phyloP scores from a whole-genome alignment of 2,888 invertebrate genomes.

The Parasteatoda lunata region DNA sequence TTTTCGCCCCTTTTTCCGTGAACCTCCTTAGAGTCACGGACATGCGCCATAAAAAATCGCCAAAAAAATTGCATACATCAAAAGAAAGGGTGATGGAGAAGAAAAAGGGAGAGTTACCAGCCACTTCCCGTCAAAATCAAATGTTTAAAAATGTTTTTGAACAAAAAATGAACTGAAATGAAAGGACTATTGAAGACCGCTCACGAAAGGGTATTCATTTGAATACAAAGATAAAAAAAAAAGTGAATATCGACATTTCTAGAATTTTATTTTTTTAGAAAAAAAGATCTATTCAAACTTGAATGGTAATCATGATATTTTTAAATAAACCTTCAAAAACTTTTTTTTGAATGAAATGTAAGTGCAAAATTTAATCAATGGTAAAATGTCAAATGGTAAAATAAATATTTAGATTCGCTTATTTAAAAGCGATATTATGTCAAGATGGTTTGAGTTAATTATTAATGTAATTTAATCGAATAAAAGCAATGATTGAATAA shows the following conservation, averaged over 20 bases:
- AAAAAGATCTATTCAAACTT: too few relatives aligned
- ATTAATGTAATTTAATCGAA: too few relatives aligned
- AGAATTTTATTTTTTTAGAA: too few relatives aligned
- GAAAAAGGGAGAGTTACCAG: slow-evolving; percentile 11
- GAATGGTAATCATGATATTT: too few relatives aligned
- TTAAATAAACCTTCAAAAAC: too few relatives aligned
- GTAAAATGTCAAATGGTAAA: too few relatives aligned
- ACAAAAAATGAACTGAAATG: background rate
- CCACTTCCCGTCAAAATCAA: slow-evolving; percentile 54
- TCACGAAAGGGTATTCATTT: slow-evolving; percentile 32
- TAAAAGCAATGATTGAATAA: too few relatives aligned
- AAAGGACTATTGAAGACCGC: slow-evolving; percentile 15
- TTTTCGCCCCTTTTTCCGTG: background rate
- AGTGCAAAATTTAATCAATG: too few relatives aligned
- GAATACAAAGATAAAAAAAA: slow-evolving; percentile 4
- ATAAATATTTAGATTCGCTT: too few relatives aligned
- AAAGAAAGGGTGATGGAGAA: slow-evolving; percentile 25
- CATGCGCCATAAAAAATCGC: background rate
- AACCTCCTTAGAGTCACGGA: background rate
- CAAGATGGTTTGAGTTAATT: too few relatives aligned
- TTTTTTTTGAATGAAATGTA: too few relatives aligned
- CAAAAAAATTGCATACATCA: slow-evolving; percentile 5
- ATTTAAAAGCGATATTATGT: too few relatives aligned
- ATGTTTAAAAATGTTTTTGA: slow-evolving; percentile 46
- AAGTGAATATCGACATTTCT: background rate